Percentiles rank a stretch among this genome's conserved stretches.
These are phyloP conservation scores for Phrixothrix hirtus DNA, from an alignment of 2,888 invertebrate species.

Conservation along the genomic window DNA sequence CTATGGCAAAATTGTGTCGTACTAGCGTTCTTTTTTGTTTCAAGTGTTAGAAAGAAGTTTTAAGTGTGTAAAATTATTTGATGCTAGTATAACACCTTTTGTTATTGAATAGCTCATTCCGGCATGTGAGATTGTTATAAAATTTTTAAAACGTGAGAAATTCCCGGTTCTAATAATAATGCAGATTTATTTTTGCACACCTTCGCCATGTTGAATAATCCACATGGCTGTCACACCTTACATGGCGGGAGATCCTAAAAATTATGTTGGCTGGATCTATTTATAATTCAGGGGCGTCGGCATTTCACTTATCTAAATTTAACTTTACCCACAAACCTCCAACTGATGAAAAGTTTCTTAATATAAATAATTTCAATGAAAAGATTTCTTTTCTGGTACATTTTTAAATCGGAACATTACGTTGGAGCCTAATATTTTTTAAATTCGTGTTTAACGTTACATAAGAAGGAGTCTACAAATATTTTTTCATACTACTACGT, in stretches of 20 bases:
- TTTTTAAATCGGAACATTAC: too few species aligned
- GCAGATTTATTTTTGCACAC: constrained; percentile 30
- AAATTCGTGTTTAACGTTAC: too few species aligned
- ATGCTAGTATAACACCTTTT: constrained; percentile 16
- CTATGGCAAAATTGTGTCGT: too few species aligned
- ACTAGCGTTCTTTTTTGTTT: background rate
- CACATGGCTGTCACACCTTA: constrained; percentile 44
- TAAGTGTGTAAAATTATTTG: too few species aligned
- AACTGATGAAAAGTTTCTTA: too few species aligned
- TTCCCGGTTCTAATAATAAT: constrained; percentile 14
- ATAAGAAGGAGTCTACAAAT: too few species aligned
- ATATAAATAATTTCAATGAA: too few species aligned
- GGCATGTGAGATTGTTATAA: too few species aligned
- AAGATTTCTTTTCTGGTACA: too few species aligned
- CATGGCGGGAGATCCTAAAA: constrained; percentile 40
- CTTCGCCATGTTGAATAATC: constrained; percentile 40
- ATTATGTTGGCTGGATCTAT: constrained; percentile 40
- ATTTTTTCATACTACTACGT: constrained; percentile 34
- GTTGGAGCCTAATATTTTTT: too few species aligned
- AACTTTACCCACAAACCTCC: constrained; percentile 6
- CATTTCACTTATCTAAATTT: constrained; percentile 19
- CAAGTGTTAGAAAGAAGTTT: too few species aligned
- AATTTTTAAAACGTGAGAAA: background rate
- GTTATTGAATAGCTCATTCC: constrained; percentile 11
- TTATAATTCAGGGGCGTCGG: constrained; percentile 37